A percentile compares a stretch with the other conserved stretches of the same genome.
Evolutionary conservation across 2,113 vertebrate species (phyloP).

Genomic region (Jaculus jaculus): DNA sequence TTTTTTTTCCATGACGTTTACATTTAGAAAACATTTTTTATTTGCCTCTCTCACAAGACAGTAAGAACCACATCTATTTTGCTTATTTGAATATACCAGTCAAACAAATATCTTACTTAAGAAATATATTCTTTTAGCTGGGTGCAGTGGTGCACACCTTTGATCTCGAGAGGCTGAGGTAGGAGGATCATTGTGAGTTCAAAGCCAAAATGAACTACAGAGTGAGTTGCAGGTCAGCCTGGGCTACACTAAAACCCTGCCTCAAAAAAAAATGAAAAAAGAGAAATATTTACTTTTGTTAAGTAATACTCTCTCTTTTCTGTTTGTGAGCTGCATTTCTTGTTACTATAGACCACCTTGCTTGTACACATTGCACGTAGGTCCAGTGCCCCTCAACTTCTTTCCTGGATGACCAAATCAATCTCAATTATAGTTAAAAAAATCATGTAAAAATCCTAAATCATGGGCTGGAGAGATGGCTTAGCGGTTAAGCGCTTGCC

Average conservation of each 20-base stretch:
- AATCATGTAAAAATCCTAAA: background rate
- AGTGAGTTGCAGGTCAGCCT: too few relatives aligned
- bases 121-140: too few relatives aligned
- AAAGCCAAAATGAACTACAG: too few relatives aligned
- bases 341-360: background rate
- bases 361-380: background rate
- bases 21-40: background rate
- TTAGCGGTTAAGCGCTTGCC: too few relatives aligned
- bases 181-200: too few relatives aligned
- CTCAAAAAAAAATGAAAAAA: too few relatives aligned
- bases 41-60: background rate
- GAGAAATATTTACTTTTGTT: constrained; percentile 7
- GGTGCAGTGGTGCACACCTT: too few relatives aligned
- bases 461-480: too few relatives aligned
- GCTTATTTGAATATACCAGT: background rate
- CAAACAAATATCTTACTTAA: background rate
- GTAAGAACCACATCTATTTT: background rate
- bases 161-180: too few relatives aligned
- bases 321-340: background rate
- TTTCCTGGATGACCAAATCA: background rate
- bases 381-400: background rate
- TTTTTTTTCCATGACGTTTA: background rate
- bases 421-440: background rate
- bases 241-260: too few relatives aligned
- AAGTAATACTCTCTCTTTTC: background rate